These are phyloP conservation scores for Calameuta pallipes DNA, from an alignment of 2,888 invertebrate genomes.

Conservation along the genomic window DNA sequence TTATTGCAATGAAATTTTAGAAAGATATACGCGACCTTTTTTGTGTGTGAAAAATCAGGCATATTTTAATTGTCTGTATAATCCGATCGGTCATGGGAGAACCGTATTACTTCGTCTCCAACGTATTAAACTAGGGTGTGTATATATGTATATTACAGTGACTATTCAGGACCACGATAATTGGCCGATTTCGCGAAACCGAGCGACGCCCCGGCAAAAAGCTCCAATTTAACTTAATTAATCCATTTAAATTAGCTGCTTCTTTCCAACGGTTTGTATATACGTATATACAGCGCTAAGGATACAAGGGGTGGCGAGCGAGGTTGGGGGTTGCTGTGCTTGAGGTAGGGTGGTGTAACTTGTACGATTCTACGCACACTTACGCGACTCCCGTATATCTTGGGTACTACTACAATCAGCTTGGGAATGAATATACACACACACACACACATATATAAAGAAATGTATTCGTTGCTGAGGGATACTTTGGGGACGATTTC, in stretches of 20 bases:
- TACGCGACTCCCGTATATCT: not conserved
- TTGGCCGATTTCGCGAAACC: constrained; percentile 11
- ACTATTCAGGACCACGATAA: constrained; percentile 1
- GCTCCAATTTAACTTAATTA: constrained; percentile 43
- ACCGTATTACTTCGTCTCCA: not conserved
- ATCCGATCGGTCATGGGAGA: not conserved
- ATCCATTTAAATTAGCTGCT: constrained; percentile 43
- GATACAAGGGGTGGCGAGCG: constrained; percentile 13
- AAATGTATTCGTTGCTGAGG: too few relatives aligned
- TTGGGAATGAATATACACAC: not conserved
- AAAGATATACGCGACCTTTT: not conserved
- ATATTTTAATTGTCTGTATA: not conserved
- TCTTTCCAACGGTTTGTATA: constrained; percentile 25
- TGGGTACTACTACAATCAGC: not conserved
- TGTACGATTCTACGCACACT: constrained; percentile 9
- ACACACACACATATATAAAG: too few relatives aligned
- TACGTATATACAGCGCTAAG: constrained; percentile 15
- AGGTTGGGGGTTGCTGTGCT: constrained; percentile 15
- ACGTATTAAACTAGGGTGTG: not conserved
- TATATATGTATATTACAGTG: not conserved
- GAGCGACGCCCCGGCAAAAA: constrained; percentile 14
- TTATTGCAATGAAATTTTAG: too few relatives aligned
- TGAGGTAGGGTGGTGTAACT: not conserved
- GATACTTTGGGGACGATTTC: too few relatives aligned
- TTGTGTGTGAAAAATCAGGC: not conserved